These are phyloP conservation scores for Paradoxurus hermaphroditus DNA, from an alignment of 2,113 vertebrate genomes.

Conservation along the genomic window DNA sequence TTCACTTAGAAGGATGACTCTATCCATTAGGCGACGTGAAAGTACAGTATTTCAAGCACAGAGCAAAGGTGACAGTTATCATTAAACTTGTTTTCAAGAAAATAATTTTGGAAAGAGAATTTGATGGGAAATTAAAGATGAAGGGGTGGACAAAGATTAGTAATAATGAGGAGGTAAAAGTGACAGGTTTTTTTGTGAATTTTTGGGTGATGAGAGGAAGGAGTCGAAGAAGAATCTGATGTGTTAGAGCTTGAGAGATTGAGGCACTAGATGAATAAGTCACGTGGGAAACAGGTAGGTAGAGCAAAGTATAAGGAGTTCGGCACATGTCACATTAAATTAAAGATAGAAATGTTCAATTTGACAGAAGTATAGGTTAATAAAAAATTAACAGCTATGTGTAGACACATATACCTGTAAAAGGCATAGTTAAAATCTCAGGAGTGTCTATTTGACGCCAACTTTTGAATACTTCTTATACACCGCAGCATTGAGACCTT, in stretches of 20 bases:
- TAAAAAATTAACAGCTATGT: background rate
- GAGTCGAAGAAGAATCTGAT: background rate
- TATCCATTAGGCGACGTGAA: background rate
- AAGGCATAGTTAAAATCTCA: background rate
- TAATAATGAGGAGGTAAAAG: background rate
- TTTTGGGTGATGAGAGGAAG: background rate
- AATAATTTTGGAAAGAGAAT: background rate
- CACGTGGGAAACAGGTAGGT: background rate
- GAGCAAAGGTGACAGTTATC: background rate
- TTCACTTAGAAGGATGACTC: background rate
- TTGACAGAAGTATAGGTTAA: background rate
- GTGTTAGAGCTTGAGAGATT: background rate
- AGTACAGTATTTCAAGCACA: background rate
- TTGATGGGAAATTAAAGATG: background rate
- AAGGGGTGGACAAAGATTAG: background rate
- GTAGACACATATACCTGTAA: background rate
- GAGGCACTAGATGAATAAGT: background rate
- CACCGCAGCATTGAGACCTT: background rate
- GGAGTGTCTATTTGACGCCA: background rate
- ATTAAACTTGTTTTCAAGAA: background rate
- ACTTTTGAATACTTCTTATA: background rate
- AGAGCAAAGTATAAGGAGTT: background rate
- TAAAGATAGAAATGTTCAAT: background rate
- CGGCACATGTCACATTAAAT: background rate
- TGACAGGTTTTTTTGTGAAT: background rate